A percentile compares a stretch with the other conserved stretches of the same genome.
These are phyloP conservation scores for Syrrhaptes paradoxus DNA, from an alignment of 2,113 vertebrate species.

Conservation along the genomic window DNA sequence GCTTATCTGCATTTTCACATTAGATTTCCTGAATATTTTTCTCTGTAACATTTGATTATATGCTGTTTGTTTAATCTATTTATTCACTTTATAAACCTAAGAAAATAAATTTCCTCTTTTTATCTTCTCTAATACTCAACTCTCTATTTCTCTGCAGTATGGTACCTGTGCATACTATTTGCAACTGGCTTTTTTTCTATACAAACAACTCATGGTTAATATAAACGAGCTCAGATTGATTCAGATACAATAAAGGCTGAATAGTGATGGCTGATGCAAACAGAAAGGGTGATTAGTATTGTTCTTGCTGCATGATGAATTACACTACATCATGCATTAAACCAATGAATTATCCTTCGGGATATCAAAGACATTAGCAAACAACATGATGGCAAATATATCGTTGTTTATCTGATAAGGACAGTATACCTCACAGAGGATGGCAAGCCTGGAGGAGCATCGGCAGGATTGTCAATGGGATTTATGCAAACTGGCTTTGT, in stretches of 20 bases:
- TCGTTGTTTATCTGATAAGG: slow-evolving; percentile 48
- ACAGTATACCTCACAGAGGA: neutral
- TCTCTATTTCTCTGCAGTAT: neutral
- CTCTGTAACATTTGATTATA: neutral
- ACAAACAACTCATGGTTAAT: slow-evolving; percentile 82
- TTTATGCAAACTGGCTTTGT: neutral
- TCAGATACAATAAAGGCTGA: slow-evolving; percentile 76
- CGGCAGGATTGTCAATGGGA: neutral
- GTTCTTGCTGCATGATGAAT: slow-evolving; percentile 84
- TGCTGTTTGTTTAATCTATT: neutral
- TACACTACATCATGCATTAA: slow-evolving; percentile 69
- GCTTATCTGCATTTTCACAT: neutral
- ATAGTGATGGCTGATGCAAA: slow-evolving; percentile 81
- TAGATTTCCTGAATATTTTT: neutral
- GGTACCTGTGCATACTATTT: neutral
- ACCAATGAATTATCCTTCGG: slow-evolving; percentile 79
- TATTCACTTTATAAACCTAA: neutral
- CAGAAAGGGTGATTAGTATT: slow-evolving; percentile 81
- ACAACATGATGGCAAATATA: slow-evolving; percentile 62
- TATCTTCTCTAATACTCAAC: neutral
- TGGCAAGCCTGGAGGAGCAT: neutral
- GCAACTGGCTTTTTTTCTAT: slow-evolving; percentile 25
- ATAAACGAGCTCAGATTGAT: slow-evolving; percentile 85
- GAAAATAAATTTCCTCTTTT: neutral
- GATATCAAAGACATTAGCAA: slow-evolving; percentile 74